Evolutionary conservation across 2,888 invertebrate genomes (phyloP).

Genomic region (Eucriotettix oculatus): DNA sequence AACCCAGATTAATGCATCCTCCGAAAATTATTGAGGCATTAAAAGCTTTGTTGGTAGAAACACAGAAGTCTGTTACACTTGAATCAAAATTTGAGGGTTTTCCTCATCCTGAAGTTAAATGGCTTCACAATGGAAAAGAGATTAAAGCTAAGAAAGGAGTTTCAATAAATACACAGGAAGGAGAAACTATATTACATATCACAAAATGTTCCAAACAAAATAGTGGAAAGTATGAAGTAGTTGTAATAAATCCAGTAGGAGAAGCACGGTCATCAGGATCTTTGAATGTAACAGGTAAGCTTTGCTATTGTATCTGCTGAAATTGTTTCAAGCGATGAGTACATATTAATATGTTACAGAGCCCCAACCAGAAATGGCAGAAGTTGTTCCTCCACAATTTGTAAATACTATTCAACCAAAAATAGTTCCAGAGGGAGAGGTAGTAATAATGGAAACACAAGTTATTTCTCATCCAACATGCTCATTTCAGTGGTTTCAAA

Average conservation of each 20-base stretch:
- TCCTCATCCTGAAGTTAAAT: constrained; percentile 57
- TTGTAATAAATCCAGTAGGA: constrained; percentile 59
- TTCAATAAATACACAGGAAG: constrained; percentile 39
- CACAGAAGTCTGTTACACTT: constrained; percentile 49
- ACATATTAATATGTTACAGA: constrained; percentile 10
- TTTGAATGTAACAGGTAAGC: constrained; percentile 51
- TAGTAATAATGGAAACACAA: constrained; percentile 58
- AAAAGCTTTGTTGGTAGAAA: constrained; percentile 52
- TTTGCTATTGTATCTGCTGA: background rate
- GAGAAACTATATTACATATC: constrained; percentile 46
- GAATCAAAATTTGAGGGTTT: constrained; percentile 55
- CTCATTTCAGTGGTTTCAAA: constrained; percentile 76
- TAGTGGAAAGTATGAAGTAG: constrained; percentile 75
- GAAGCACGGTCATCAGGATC: constrained; percentile 68
- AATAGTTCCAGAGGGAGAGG: constrained; percentile 52
- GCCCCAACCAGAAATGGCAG: constrained; percentile 24
- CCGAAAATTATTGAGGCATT: constrained; percentile 65
- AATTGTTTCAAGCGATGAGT: background rate
- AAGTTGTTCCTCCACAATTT: constrained; percentile 54
- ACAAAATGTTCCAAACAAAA: constrained; percentile 53
- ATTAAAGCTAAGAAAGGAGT: constrained; percentile 46
- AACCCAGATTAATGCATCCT: constrained; percentile 37
- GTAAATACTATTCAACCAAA: constrained; percentile 53
- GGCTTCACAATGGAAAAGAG: constrained; percentile 71
- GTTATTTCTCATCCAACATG: constrained; percentile 63